Percentiles rank a stretch among this genome's conserved stretches.
Evolutionary conservation across 2,113 vertebrate species (phyloP).

Genomic region (Gallinago undulata): DNA sequence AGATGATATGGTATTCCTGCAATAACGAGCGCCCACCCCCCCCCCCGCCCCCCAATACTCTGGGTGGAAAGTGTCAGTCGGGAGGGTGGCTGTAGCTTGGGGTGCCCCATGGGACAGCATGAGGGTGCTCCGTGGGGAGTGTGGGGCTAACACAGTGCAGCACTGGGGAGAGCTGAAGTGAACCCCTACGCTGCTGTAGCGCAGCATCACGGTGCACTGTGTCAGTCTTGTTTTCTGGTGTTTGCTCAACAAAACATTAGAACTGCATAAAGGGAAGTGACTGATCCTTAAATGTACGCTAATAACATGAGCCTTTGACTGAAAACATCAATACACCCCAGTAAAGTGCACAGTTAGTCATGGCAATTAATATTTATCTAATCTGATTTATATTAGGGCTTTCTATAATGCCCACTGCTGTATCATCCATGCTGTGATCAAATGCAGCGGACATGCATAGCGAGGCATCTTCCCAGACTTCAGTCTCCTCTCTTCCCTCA

Average conservation of each 20-base stretch:
- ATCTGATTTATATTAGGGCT: constrained; percentile 15
- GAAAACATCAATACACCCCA: neutral
- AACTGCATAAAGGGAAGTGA: neutral
- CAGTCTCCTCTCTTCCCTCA: neutral
- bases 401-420: constrained; percentile 25
- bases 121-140: neutral
- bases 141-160: neutral
- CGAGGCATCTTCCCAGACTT: neutral
- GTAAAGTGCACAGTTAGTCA: constrained; percentile 28
- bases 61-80: neutral
- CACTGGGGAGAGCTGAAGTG: neutral
- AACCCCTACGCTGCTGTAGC: neutral
- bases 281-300: constrained; percentile 8
- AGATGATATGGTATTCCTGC: neutral
- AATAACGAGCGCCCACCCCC: accelerated
- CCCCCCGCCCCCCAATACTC: accelerated
- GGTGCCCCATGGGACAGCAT: neutral
- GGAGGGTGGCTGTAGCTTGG: neutral
- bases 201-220: accelerated
- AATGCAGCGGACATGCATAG: neutral
- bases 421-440: constrained; percentile 9
- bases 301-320: constrained; percentile 26
- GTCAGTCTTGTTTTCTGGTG: neutral
- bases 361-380: constrained; percentile 47
- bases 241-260: neutral